phyloP scores from a whole-genome alignment of 2,113 vertebrate species.

The Quiscalus mexicanus region DNA sequence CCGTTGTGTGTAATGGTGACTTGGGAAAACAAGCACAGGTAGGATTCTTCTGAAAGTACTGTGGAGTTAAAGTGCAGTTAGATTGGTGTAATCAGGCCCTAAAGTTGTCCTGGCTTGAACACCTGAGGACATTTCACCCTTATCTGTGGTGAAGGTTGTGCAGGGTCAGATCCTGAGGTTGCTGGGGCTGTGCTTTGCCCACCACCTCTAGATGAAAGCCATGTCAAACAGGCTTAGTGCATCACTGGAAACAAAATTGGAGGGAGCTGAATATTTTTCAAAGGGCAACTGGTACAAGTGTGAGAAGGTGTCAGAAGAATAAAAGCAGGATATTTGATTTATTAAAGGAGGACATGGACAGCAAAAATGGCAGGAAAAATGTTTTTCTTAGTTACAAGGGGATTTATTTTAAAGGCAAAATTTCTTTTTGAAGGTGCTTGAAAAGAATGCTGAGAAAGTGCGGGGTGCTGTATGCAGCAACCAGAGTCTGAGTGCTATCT shows the following conservation, averaged over 20 bases:
- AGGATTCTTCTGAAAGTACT: background rate
- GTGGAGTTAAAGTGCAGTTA: background rate
- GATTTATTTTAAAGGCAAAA: background rate
- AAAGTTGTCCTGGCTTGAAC: background rate
- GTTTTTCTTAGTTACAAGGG: background rate
- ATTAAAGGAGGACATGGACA: background rate
- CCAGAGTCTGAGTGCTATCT: background rate
- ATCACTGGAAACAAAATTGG: background rate
- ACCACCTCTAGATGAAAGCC: background rate
- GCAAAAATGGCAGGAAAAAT: background rate
- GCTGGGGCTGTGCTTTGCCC: background rate
- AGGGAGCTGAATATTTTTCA: background rate
- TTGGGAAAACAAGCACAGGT: background rate
- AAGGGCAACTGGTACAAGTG: background rate
- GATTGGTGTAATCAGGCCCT: background rate
- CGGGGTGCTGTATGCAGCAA: background rate
- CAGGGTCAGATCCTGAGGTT: background rate
- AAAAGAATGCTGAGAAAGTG: background rate
- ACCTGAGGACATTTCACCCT: background rate
- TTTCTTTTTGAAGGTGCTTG: background rate
- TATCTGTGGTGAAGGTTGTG: accelerated
- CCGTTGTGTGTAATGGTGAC: background rate
- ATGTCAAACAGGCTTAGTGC: background rate
- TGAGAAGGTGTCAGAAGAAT: background rate
- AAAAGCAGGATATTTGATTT: background rate